phyloP scores from a whole-genome alignment of 2,797 vertebrate genomes.

The Dendrocincla fuliginosa region DNA sequence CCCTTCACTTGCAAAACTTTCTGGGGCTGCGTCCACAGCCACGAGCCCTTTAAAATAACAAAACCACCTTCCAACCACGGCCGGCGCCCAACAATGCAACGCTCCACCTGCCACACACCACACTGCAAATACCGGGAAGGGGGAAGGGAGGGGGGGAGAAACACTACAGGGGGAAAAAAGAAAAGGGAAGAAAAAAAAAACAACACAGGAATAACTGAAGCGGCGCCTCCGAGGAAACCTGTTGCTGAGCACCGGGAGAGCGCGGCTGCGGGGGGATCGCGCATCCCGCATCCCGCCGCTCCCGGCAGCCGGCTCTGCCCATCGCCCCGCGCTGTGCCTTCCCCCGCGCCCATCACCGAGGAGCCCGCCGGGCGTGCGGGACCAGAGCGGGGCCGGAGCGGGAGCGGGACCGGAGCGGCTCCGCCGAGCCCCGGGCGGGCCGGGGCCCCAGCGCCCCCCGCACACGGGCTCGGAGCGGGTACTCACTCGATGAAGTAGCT shows the following conservation, averaged over 20 bases:
- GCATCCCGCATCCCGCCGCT: not conserved
- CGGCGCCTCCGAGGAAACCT: conserved; percentile 26
- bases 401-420: not conserved
- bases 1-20: not conserved
- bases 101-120: conserved; percentile 11
- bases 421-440: not conserved
- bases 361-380: not conserved
- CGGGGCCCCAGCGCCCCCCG: not conserved
- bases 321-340: not conserved
- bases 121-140: not conserved
- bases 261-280: not conserved
- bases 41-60: not conserved
- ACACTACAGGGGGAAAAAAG: not conserved
- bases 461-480: not conserved
- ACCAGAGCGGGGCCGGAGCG: too few species aligned
- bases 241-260: not conserved
- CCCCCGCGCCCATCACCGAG: too few species aligned
- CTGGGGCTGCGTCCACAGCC: not conserved
- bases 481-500: conserved; percentile 99
- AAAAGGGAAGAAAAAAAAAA: too few species aligned
- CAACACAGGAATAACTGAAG: not conserved
- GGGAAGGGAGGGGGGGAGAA: not conserved
- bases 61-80: not conserved
- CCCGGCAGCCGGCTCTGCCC: not conserved
- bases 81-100: not conserved